Evolutionary conservation across 2,888 invertebrate species (phyloP), one percentile per base, ranked within the genome.

Genomic region (Danaus chrysippus): DNA sequence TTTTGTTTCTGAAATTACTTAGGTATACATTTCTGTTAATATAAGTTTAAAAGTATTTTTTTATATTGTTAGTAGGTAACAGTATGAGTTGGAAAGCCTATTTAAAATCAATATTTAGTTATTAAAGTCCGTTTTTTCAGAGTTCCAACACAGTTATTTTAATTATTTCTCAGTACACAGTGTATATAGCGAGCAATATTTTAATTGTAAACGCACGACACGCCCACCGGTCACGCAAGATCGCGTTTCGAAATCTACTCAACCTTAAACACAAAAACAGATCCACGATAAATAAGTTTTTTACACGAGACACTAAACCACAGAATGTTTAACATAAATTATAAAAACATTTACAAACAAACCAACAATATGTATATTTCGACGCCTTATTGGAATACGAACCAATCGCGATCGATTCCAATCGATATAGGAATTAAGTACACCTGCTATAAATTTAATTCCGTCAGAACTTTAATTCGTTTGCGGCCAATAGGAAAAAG

Each of bases 361-460:
- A 12, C 43, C 23, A 56, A 10, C n/a, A 42, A 41, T 41, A 46
- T n/a, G 11, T 6, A 34, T 1, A 5, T 34, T 34, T 69, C 71
- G 64, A 68, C 65, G 54, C 43, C 46, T 61, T 61, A 88, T 87
- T 87, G 86, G 86, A 12, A 68, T 70, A 46, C 62, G 61, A 65
- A 68, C 83, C 83, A 84, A 84, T 84, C 71, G 65, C 62, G 75
- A 66, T 81, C 80, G 78, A 84, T 82, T 74, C 66, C 78, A 73
- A 81, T 82, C 84, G 77, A 79, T 80, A 76, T 79, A 58, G 59
- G 76, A 77, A 77, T 75, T 70, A 63, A 68, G 69, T 74, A 75
- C 83, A 84, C 83, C 84, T 83, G 85, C 87, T 87, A 90, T 89
- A 88, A 89, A 91, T 90, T 87, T 86, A 80, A 88, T 85, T 83